Evolutionary conservation across 2,113 vertebrate genomes (phyloP).

Genomic region (Neolamprologus ventralis): DNA sequence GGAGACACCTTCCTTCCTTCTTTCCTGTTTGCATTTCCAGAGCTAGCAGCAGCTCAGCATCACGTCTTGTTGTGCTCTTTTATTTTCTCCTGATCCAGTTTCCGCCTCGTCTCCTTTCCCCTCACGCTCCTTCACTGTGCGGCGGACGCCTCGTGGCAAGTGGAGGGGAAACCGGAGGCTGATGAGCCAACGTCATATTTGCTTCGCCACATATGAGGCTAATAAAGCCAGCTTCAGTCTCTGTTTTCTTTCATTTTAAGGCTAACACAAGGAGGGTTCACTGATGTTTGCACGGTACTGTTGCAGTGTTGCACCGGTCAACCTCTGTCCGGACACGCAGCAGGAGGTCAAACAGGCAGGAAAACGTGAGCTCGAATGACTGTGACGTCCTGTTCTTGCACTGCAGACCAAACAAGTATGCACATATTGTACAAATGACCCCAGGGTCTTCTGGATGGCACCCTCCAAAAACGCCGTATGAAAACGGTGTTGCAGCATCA

Average conservation of each 20-base stretch:
- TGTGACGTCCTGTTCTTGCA: background rate
- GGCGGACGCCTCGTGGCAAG: background rate
- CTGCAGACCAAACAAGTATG: background rate
- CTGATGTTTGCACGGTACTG: background rate
- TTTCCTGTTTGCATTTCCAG: background rate
- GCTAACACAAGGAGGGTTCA: background rate
- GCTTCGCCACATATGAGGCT: background rate
- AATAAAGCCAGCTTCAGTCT: background rate
- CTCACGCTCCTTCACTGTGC: accelerated
- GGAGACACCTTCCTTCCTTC: background rate
- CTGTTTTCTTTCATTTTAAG: background rate
- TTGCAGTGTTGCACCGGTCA: background rate
- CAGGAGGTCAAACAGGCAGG: background rate
- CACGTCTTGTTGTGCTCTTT: background rate
- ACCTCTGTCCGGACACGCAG: background rate
- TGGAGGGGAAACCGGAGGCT: background rate
- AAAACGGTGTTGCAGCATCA: background rate
- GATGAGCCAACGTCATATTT: background rate
- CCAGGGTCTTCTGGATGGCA: background rate
- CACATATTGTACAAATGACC: background rate
- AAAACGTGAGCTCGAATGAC: background rate
- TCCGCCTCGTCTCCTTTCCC: background rate
- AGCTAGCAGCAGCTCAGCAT: background rate
- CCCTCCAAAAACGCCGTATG: background rate
- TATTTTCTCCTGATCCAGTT: background rate